Evolutionary conservation across 1,140 invertebrate genomes (phyloP).

Genomic region (Telenomus remus): DNA sequence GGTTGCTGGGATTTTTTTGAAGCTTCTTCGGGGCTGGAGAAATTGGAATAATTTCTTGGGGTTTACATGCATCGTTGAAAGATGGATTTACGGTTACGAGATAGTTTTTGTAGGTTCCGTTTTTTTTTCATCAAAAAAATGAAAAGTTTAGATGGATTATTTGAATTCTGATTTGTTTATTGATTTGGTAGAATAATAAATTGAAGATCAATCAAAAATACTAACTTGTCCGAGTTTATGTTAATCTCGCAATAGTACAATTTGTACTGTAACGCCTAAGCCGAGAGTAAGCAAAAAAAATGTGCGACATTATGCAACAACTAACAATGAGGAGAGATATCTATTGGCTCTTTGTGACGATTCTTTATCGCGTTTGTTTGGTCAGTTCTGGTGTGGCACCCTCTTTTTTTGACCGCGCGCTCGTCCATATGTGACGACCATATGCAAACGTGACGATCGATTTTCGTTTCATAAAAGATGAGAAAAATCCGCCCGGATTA

Average conservation of each 20-base stretch:
- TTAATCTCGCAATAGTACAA: constrained; percentile 9
- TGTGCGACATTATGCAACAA: constrained; percentile 27
- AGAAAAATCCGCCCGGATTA: constrained; percentile 49
- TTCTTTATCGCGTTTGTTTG: constrained; percentile 65
- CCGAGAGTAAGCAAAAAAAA: constrained; percentile 18
- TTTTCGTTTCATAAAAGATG: constrained; percentile 60
- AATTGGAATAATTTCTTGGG: constrained; percentile 37
- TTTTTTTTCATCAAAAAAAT: too few relatives aligned
- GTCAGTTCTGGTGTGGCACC: constrained; percentile 67
- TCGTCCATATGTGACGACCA: constrained; percentile 72
- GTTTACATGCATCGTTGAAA: constrained; percentile 69
- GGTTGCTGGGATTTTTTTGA: constrained; percentile 8
- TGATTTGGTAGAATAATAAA: neutral
- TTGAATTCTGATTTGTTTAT: neutral
- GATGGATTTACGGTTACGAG: constrained; percentile 72
- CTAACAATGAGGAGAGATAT: constrained; percentile 19
- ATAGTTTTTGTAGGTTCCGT: constrained; percentile 4
- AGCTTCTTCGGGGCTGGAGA: constrained; percentile 7
- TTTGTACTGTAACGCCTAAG: constrained; percentile 16
- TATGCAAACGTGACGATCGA: constrained; percentile 69
- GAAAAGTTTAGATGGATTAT: too few relatives aligned
- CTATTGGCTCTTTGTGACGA: constrained; percentile 44
- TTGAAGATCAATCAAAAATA: too few relatives aligned
- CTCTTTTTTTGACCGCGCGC: constrained; percentile 72
- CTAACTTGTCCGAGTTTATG: neutral